phyloP scores from a whole-genome alignment of 2,113 vertebrate genomes.

The Petrocephalus zakoni region DNA sequence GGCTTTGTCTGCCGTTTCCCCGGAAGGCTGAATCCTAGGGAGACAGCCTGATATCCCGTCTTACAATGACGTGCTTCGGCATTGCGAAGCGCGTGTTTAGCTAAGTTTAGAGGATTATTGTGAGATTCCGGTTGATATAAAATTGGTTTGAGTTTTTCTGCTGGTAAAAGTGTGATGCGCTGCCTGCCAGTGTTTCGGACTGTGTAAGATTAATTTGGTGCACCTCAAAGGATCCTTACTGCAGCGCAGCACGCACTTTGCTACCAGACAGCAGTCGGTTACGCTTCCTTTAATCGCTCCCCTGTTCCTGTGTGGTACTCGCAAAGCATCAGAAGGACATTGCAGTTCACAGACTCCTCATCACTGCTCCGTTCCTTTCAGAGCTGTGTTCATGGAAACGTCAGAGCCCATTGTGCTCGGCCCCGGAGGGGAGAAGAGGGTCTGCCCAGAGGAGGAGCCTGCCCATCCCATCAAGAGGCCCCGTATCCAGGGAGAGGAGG shows the following conservation, averaged over 20 bases:
- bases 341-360: neutral
- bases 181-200: neutral
- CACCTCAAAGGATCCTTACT: neutral
- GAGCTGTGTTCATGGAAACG: conserved; percentile 51
- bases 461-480: conserved; percentile 44
- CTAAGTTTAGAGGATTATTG: neutral
- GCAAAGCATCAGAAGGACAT: neutral
- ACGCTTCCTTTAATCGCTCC: neutral
- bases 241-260: neutral
- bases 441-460: conserved; percentile 38
- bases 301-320: neutral
- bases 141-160: neutral
- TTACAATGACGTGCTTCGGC: neutral
- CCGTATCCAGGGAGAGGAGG: conserved; percentile 38
- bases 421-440: conserved; percentile 54
- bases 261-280: neutral
- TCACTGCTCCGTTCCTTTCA: conserved; percentile 11
- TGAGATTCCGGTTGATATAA: neutral
- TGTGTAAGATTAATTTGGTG: neutral
- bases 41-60: neutral
- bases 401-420: conserved; percentile 23
- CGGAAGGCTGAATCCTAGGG: neutral
- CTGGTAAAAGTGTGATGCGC: neutral
- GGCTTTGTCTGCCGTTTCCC: neutral
- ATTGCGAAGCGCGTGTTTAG: neutral